A percentile compares a stretch with the other conserved stretches of the same genome.
Conservation (phyloP, 2,797 vertebrate species). For the Sebastes dallii region DNA sequence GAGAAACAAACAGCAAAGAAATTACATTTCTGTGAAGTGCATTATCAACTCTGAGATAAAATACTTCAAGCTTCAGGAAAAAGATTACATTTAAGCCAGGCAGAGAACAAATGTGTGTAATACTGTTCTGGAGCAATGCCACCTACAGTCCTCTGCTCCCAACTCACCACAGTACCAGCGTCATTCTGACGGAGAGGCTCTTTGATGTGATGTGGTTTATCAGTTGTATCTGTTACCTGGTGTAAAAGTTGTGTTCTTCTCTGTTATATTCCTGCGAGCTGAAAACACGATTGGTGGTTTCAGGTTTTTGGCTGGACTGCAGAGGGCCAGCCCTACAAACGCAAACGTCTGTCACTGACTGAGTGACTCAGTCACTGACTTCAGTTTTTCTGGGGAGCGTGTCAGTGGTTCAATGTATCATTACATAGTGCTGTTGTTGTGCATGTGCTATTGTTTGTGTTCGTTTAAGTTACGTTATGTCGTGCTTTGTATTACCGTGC, state of each 20-base stretch:
- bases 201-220: not conserved
- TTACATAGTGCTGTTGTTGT: no score
- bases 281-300: no score
- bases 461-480: no score
- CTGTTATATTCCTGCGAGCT: not conserved
- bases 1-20: conserved; percentile 17
- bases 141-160: conserved; percentile 6
- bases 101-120: conserved; percentile 43
- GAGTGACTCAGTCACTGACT: no score
- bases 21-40: conserved; percentile 34
- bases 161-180: not conserved
- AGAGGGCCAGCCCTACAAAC: no score
- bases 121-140: conserved; percentile 14
- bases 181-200: not conserved
- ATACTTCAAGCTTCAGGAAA: conserved; percentile 18
- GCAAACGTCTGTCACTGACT: no score
- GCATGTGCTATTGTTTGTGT: no score
- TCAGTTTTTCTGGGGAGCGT: no score
- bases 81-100: conserved; percentile 42
- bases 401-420: no score
- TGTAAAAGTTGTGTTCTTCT: not conserved
- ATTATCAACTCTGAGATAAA: conserved; percentile 48
- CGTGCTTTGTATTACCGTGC: no score
- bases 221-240: not conserved
- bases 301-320: not conserved